phyloP scores from a whole-genome alignment of 2,888 invertebrate species.

The Ophion ellenae region DNA sequence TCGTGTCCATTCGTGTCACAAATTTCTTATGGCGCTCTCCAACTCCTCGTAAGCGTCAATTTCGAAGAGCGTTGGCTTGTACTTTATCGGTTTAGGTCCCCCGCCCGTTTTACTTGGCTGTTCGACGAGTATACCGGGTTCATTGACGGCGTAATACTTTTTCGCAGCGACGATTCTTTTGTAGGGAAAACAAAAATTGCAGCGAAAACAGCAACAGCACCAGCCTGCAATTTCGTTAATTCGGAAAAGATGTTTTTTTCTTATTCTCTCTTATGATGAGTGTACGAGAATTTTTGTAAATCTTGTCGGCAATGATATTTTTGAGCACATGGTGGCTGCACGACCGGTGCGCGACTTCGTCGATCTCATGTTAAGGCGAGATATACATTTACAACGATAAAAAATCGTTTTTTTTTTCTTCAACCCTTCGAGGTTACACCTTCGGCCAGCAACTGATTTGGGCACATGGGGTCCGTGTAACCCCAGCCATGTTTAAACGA shows the following conservation, averaged over 20 bases:
- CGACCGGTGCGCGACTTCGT: too few relatives aligned
- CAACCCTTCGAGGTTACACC: too few relatives aligned
- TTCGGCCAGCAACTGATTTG: too few relatives aligned
- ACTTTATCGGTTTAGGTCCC: conserved; percentile 78
- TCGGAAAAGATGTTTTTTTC: conserved; percentile 12
- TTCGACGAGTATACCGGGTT: conserved; percentile 85
- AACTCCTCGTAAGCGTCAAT: conserved; percentile 86
- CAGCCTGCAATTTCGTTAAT: conserved; percentile 84
- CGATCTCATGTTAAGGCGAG: too few relatives aligned
- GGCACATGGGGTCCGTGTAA: too few relatives aligned
- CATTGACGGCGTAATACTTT: conserved; percentile 85
- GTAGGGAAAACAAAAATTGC: conserved; percentile 86
- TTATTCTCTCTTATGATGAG: background rate
- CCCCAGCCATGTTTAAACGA: too few relatives aligned
- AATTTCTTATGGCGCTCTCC: conserved; percentile 85
- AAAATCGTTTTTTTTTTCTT: too few relatives aligned
- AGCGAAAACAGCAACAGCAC: conserved; percentile 86
- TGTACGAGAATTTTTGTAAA: too few relatives aligned
- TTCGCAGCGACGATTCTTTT: conserved; percentile 85
- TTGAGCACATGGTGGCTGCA: too few relatives aligned
- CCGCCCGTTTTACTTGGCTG: conserved; percentile 35
- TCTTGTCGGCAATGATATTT: too few relatives aligned
- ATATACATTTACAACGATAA: too few relatives aligned
- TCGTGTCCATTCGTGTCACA: conserved; percentile 75
- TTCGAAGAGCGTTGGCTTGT: conserved; percentile 86